Evolutionary conservation across 2,888 invertebrate genomes (phyloP).

Genomic region (Pristionchus entomophagus): DNA sequence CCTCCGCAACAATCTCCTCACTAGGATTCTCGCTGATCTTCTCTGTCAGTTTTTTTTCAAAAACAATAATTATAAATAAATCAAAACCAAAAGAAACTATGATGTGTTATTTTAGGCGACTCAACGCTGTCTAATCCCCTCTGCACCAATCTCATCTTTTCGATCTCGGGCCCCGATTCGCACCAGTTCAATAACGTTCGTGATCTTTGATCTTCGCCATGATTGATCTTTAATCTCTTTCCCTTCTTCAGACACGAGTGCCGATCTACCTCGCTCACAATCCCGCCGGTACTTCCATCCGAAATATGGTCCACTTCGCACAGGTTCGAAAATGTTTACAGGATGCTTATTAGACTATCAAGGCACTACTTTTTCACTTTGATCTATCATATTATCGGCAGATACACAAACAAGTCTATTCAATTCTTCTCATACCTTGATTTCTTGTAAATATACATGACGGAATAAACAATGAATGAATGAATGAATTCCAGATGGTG

Average conservation of each 20-base stretch:
- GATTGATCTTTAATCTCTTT: not conserved
- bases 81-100: too few species aligned
- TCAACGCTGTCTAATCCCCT: conserved; percentile 23
- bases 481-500: conserved; percentile 70
- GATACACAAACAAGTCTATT: not conserved
- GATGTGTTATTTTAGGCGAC: not conserved
- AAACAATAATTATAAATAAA: too few species aligned
- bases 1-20: conserved; percentile 69
- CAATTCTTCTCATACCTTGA: not conserved
- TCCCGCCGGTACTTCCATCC: conserved; percentile 65
- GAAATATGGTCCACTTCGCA: conserved; percentile 49
- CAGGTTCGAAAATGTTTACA: not conserved
- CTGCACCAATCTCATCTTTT: conserved; percentile 51
- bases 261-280: conserved; percentile 73
- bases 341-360: too few species aligned
- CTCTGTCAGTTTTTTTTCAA: not conserved
- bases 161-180: conserved; percentile 72
- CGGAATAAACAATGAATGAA: too few species aligned
- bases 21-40: conserved; percentile 44
- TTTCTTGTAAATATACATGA: conserved; percentile 20
- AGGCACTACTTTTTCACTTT: too few species aligned
- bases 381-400: too few species aligned
- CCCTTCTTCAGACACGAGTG: conserved; percentile 69
- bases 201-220: not conserved
- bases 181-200: conserved; percentile 72